Evolutionary conservation across 1,140 invertebrate genomes (phyloP).

Genomic region (Mycetomoellerius zeteki): DNA sequence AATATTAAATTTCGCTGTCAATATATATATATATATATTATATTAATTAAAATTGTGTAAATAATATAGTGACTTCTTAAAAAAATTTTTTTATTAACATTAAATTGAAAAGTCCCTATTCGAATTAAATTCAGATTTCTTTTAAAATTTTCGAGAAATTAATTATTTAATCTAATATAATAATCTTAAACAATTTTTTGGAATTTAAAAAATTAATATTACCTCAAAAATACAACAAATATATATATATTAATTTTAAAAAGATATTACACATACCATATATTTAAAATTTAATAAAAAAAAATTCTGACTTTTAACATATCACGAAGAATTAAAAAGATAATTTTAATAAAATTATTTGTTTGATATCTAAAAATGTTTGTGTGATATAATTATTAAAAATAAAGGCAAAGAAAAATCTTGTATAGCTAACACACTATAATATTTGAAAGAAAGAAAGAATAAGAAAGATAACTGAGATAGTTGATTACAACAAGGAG

Average conservation of each 20-base stretch:
- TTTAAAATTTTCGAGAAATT: neutral
- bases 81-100: neutral
- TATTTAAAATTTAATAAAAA: too few species aligned
- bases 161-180: neutral
- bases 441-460: neutral
- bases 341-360: constrained; percentile 23
- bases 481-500: neutral
- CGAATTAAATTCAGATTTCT: constrained; percentile 1
- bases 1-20: too few species aligned
- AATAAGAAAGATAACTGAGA: neutral
- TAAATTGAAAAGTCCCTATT: neutral
- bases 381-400: neutral
- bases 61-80: neutral
- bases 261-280: neutral
- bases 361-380: neutral
- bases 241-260: constrained; percentile 23
- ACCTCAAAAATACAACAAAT: neutral
- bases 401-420: neutral
- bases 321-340: neutral
- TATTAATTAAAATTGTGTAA: too few species aligned
- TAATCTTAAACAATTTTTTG: neutral
- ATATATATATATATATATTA: too few species aligned
- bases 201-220: neutral
- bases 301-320: neutral
- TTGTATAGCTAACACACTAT: neutral